phyloP scores from a whole-genome alignment of 2,797 vertebrate genomes.

The Decapterus maruadsi region DNA sequence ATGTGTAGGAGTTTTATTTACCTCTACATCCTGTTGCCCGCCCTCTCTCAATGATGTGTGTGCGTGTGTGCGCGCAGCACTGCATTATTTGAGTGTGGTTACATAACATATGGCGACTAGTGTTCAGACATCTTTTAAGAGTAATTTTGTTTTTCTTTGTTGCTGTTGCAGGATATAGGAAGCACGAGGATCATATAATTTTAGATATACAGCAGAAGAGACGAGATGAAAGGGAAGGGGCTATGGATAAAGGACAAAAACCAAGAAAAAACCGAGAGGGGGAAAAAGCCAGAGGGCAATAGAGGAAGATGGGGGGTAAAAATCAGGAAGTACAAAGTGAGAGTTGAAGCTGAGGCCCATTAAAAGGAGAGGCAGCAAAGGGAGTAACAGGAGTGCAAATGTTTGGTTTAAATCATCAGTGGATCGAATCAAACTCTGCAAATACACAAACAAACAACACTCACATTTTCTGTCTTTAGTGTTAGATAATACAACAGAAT shows the following conservation, averaged over 20 bases:
- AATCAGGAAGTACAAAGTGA: constrained; percentile 11
- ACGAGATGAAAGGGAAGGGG: background rate
- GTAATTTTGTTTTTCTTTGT: constrained; percentile 4
- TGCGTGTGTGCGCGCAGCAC: constrained; percentile 6
- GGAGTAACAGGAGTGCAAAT: constrained; percentile 34
- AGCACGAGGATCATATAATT: constrained; percentile 16
- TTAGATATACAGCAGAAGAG: constrained; percentile 11
- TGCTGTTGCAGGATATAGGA: constrained; percentile 11
- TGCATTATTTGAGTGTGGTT: constrained; percentile 35
- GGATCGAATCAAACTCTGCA: constrained; percentile 61
- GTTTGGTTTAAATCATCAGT: constrained; percentile 49
- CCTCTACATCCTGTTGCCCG: constrained; percentile 23
- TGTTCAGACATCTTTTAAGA: constrained; percentile 35
- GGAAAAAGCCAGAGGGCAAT: background rate
- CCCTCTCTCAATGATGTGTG: background rate
- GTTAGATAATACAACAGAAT: constrained; percentile 76
- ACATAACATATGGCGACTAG: constrained; percentile 21
- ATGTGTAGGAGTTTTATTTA: constrained; percentile 62
- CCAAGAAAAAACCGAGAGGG: background rate
- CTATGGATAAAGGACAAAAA: background rate
- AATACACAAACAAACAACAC: constrained; percentile 61
- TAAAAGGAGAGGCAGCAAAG: background rate
- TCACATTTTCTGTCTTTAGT: constrained; percentile 55
- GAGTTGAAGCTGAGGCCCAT: constrained; percentile 5
- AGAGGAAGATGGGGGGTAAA: background rate